Base-by-base conservation (phyloP, 2,113 vertebrate species). In the Carlito syrichta region DNA sequence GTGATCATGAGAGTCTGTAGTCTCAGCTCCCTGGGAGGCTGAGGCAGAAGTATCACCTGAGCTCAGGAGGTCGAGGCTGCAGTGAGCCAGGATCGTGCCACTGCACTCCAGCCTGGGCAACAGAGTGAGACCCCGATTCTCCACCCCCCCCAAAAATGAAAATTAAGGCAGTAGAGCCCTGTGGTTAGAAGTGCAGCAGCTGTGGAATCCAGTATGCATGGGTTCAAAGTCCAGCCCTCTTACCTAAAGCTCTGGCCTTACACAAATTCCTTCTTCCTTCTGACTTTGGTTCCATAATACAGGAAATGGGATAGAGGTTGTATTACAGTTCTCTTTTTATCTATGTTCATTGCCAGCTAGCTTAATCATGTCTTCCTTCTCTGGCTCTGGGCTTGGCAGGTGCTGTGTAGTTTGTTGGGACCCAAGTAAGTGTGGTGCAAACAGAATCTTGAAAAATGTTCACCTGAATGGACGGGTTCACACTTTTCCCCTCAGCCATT, bases 181-280 rank as follows among this genome's bases (percentile, higher is more conserved):
- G n/a, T 0, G 1, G 19, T 8, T n/a, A n/a, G 63, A 76, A 83
- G n/a, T 13, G 11, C 2, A 62, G 11, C 2, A 62, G 68, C 54
- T 35, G n/a, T 8, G 66, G 19, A 19, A 43, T 10, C 43, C 40
- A 22, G 38, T 38, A 19, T 0, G 17, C 3, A 0, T 1, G 52
- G 16, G 71, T 79, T 86, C 60, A 60, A 91, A 77, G 43, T 40
- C 54, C 16, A 16, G 79, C 1, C 40, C 10, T 58, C 7, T 69
- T 30, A 8, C 1, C 2, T 17, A 6, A 2, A 19, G 58, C 20
- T 62, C 43, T 87, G 68, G 43, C 13, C 43, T 38, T 77, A 1
- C n/a, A 38, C 14, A 69, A 54, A 22, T 32, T 5, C 8, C 17
- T 23, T 60, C 27, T 14, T 38, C 38, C 54, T 86, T 35, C 32